Conservation (phyloP, 2,113 vertebrate species). For the Cepphus grylle region DNA sequence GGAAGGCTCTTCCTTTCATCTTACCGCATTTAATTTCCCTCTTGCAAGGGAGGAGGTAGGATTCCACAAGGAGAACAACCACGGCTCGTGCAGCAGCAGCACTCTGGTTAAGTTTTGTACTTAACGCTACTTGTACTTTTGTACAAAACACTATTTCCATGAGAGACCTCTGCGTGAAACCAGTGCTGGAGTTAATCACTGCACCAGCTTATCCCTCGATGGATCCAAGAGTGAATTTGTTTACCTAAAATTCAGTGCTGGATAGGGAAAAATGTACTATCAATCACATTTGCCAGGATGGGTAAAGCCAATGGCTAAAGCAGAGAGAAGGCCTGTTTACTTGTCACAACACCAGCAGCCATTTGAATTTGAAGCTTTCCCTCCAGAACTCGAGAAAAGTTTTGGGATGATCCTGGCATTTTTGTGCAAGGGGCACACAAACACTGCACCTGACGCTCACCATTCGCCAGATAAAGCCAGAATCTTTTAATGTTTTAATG, state of each 20-base stretch:
- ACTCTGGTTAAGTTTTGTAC: conserved; percentile 64
- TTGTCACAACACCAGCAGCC: neutral
- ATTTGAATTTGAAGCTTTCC: neutral
- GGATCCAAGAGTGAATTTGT: conserved; percentile 37
- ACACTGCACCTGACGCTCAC: neutral
- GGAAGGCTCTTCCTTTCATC: neutral
- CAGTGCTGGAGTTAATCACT: conserved; percentile 66
- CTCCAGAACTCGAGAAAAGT: neutral
- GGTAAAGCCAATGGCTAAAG: neutral
- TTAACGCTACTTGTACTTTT: too few relatives aligned
- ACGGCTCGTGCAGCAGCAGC: conserved; percentile 79
- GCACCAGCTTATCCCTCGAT: conserved; percentile 60
- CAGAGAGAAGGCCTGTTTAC: neutral
- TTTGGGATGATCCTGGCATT: neutral
- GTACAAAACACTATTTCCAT: conserved; percentile 25
- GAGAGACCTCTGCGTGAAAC: conserved; percentile 74
- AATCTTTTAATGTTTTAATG: neutral
- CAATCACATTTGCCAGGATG: neutral
- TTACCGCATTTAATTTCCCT: neutral
- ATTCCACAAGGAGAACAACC: conserved; percentile 60
- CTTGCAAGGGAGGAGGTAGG: neutral
- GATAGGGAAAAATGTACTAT: neutral
- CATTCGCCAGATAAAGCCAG: neutral
- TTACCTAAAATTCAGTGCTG: neutral
- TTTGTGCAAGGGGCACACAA: neutral